phyloP scores from a whole-genome alignment of 2,113 vertebrate species.

The Diadophis punctatus region DNA sequence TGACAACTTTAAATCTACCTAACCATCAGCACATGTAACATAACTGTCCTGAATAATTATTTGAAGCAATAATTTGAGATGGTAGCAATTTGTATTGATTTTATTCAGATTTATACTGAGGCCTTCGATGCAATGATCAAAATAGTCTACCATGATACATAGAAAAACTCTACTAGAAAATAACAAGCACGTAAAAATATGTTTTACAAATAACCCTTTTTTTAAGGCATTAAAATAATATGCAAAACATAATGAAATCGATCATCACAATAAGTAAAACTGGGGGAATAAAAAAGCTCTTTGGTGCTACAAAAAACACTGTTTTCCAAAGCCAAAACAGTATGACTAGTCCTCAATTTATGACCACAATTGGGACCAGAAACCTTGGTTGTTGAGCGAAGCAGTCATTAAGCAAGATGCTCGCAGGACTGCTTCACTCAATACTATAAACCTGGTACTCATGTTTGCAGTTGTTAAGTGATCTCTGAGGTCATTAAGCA shows the following conservation, averaged over 20 bases:
- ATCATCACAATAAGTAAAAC: background rate
- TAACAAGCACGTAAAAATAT: background rate
- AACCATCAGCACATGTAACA: background rate
- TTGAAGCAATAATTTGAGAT: background rate
- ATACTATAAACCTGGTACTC: no score
- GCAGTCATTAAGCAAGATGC: no score
- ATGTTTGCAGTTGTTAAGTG: no score
- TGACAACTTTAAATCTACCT: background rate
- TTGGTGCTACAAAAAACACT: background rate
- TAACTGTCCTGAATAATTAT: background rate
- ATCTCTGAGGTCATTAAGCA: no score
- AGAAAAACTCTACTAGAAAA: background rate
- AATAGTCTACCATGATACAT: background rate
- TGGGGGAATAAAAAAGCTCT: background rate
- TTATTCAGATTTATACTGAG: background rate
- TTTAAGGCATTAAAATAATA: background rate
- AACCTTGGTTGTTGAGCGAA: no score
- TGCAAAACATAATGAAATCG: background rate
- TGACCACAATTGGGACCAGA: no score
- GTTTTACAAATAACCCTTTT: background rate
- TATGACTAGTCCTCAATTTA: no score
- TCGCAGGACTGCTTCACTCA: no score
- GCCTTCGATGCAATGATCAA: background rate
- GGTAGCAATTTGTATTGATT: background rate
- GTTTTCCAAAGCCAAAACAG: background rate